Evolutionary conservation across 1,140 invertebrate genomes (phyloP).

Genomic region (Trichonephila clavata): DNA sequence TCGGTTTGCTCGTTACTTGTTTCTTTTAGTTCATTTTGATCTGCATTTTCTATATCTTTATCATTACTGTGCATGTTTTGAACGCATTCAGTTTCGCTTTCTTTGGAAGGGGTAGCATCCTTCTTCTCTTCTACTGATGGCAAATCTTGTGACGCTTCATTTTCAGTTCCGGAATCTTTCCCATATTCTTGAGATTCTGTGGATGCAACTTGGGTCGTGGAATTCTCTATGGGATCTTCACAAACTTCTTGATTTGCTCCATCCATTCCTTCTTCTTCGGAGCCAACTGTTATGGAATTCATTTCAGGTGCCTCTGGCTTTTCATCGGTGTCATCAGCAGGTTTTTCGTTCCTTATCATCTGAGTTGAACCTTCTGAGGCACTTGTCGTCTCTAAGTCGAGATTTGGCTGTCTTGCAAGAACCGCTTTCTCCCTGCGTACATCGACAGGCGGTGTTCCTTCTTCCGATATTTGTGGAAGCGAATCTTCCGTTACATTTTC

Average conservation of each 20-base stretch:
- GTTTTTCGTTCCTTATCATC: not conserved
- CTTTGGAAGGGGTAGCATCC: not conserved
- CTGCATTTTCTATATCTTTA: not conserved
- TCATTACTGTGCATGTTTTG: not conserved
- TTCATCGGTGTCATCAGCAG: not conserved
- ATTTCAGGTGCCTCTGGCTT: not conserved
- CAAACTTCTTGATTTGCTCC: too few species aligned
- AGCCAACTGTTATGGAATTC: too few species aligned
- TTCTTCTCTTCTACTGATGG: not conserved
- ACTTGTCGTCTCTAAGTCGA: slow-evolving; percentile 40
- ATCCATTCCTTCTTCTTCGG: too few species aligned
- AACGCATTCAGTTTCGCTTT: not conserved
- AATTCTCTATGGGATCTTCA: too few species aligned
- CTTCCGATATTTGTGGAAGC: slow-evolving; percentile 14
- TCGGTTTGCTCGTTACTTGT: too few species aligned
- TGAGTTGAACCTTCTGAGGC: slow-evolving; percentile 11
- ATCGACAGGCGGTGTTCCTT: not conserved
- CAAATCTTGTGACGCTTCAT: not conserved
- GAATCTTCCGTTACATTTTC: not conserved
- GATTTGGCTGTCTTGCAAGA: slow-evolving; percentile 30
- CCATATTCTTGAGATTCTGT: not conserved
- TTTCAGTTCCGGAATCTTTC: not conserved
- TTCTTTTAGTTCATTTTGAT: not conserved
- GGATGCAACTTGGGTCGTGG: not conserved
- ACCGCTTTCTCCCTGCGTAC: slow-evolving; percentile 53